These are phyloP conservation scores for Agrotis ipsilon DNA, from an alignment of 2,888 invertebrate genomes.

Conservation along the genomic window DNA sequence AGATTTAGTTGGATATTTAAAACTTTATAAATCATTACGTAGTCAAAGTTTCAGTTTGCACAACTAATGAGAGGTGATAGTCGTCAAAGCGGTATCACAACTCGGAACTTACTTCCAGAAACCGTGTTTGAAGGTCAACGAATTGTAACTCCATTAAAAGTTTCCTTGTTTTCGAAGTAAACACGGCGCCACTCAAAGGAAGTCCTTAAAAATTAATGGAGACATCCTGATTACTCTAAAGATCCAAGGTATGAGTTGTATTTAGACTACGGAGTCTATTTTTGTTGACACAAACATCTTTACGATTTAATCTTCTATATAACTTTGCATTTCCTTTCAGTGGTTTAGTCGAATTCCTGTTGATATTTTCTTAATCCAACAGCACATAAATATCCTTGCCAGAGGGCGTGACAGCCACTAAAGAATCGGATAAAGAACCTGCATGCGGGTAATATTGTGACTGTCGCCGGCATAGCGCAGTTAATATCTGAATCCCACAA, in stretches of 20 bases:
- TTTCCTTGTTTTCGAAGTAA: constrained; percentile 88
- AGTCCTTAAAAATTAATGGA: constrained; percentile 90
- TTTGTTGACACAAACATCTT: constrained; percentile 73
- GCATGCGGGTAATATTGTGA: constrained; percentile 86
- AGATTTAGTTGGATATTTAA: not conserved
- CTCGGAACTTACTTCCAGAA: constrained; percentile 66
- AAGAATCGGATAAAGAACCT: constrained; percentile 80
- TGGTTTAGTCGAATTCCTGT: constrained; percentile 70
- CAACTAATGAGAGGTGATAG: constrained; percentile 40
- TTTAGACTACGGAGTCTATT: constrained; percentile 82
- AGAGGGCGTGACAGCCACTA: constrained; percentile 77
- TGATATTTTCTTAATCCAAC: constrained; percentile 76
- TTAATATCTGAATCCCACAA: constrained; percentile 86
- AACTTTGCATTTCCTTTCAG: constrained; percentile 71
- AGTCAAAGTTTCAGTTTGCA: constrained; percentile 11
- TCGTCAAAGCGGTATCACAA: constrained; percentile 58
- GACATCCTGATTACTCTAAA: constrained; percentile 87
- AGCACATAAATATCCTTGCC: constrained; percentile 74
- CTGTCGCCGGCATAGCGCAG: constrained; percentile 82
- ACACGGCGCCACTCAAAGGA: constrained; percentile 86
- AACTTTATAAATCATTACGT: no score
- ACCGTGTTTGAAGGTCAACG: constrained; percentile 81
- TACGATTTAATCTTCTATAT: constrained; percentile 74
- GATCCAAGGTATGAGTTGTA: constrained; percentile 75
- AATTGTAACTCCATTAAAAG: constrained; percentile 90